phyloP scores from a whole-genome alignment of 2,797 vertebrate species.

The Periophthalmus magnuspinnatus region DNA sequence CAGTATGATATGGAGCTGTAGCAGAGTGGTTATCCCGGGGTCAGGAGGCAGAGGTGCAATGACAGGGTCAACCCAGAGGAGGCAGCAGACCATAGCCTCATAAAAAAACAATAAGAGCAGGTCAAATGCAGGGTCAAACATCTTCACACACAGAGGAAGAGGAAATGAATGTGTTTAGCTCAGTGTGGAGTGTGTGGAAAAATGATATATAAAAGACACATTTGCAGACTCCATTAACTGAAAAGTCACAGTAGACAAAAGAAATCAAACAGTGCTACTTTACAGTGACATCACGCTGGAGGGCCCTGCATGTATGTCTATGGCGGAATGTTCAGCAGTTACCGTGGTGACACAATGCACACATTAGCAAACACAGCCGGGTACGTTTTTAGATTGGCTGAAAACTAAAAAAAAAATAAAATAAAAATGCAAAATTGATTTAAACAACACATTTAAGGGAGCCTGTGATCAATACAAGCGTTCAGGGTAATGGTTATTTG shows the following conservation, averaged over 20 bases:
- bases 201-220: neutral
- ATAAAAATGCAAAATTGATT: no score
- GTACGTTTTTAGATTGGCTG: no score
- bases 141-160: neutral
- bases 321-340: no score
- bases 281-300: no score
- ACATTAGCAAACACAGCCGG: no score
- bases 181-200: neutral
- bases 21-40: neutral
- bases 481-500: no score
- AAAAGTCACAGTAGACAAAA: neutral
- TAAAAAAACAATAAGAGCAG: neutral
- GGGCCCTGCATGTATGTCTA: no score
- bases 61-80: neutral
- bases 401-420: no score
- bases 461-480: no score
- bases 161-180: neutral
- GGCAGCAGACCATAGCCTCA: neutral
- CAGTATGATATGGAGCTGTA: neutral
- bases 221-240: neutral
- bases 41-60: neutral
- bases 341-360: no score
- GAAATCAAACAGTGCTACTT: no score
- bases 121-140: neutral
- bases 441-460: no score